Evolutionary conservation across 2,888 invertebrate species (phyloP).

Genomic region (Lepetodrilus schrolli): DNA sequence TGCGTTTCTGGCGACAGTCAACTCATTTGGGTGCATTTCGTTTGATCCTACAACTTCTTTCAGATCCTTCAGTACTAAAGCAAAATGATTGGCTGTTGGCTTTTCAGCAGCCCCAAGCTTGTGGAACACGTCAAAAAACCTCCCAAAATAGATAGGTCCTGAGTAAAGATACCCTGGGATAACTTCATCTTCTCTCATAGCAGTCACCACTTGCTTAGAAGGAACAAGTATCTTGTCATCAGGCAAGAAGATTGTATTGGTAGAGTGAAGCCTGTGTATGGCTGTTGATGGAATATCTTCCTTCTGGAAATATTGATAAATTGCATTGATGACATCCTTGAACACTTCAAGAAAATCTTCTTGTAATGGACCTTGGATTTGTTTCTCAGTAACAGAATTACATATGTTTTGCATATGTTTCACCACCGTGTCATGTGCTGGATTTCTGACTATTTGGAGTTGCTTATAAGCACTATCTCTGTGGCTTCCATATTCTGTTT

Average conservation of each 20-base stretch:
- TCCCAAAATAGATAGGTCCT: constrained; percentile 46
- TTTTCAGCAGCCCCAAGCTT: constrained; percentile 46
- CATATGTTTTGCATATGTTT: constrained; percentile 31
- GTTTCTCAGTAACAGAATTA: background rate
- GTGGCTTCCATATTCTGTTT: background rate
- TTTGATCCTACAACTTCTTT: constrained; percentile 31
- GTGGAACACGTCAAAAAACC: constrained; percentile 46
- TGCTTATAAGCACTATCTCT: background rate
- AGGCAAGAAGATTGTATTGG: constrained; percentile 31
- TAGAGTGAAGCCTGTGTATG: background rate
- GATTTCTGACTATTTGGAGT: constrained; percentile 4
- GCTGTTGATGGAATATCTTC: background rate
- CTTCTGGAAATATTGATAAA: background rate
- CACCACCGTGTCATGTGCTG: constrained; percentile 19
- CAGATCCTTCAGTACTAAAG: constrained; percentile 43
- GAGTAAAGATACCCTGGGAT: constrained; percentile 52
- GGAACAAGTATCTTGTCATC: constrained; percentile 36
- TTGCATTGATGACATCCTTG: background rate
- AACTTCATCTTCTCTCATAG: constrained; percentile 38
- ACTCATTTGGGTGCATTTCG: constrained; percentile 45
- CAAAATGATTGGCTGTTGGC: constrained; percentile 46
- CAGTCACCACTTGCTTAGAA: constrained; percentile 44
- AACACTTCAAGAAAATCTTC: background rate
- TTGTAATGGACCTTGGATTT: background rate
- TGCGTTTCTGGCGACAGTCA: constrained; percentile 39